Conservation (phyloP, 1,140 invertebrate genomes). For the Cydia fagiglandana region DNA sequence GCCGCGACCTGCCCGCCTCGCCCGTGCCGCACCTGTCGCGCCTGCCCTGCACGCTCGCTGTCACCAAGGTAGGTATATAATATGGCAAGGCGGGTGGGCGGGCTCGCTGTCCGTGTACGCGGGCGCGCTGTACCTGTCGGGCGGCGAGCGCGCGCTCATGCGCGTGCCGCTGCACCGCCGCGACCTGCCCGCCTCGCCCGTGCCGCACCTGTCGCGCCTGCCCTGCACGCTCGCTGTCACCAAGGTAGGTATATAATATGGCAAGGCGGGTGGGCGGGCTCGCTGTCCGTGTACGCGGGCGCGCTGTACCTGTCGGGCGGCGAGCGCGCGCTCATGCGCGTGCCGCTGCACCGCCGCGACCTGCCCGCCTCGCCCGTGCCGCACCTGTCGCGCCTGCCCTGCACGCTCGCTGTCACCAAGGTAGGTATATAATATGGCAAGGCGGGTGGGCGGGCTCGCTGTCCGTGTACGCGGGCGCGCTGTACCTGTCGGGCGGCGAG, state of each 20-base stretch:
- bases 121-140: constrained; percentile 90
- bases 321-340: constrained; percentile 80
- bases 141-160: constrained; percentile 83
- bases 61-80: constrained; percentile 72
- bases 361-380: constrained; percentile 71
- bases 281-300: constrained; percentile 84
- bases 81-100: constrained; percentile 39
- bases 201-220: constrained; percentile 78
- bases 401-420: constrained; percentile 80
- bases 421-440: constrained; percentile 54
- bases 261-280: constrained; percentile 56
- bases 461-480: constrained; percentile 83
- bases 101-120: constrained; percentile 83
- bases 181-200: constrained; percentile 71
- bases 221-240: constrained; percentile 82
- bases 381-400: constrained; percentile 81
- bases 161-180: constrained; percentile 77
- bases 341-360: constrained; percentile 76
- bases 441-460: constrained; percentile 76
- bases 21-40: constrained; percentile 76
- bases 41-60: constrained; percentile 82
- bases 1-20: constrained; percentile 74
- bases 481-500: constrained; percentile 93
- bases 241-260: constrained; percentile 62
- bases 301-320: constrained; percentile 92